A percentile compares a stretch with the other conserved stretches of the same genome.
These are phyloP conservation scores for Pterostichus madidus DNA, from an alignment of 2,888 invertebrate species.

Conservation along the genomic window DNA sequence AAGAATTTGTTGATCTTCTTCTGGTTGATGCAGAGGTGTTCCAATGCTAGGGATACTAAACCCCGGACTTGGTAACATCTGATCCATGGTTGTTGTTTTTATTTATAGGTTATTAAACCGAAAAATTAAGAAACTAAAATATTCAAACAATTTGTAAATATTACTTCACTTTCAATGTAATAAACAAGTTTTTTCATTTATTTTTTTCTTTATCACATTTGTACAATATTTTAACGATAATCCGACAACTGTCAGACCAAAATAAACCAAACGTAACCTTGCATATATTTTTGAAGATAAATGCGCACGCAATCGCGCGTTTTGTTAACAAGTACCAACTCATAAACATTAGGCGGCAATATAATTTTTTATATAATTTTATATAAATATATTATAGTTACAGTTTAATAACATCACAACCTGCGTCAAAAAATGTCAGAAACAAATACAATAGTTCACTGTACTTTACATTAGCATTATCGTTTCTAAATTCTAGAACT, in stretches of 20 bases:
- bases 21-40: slow-evolving; percentile 93
- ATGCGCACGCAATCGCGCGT: slow-evolving; percentile 5
- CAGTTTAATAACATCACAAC: no score
- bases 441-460: no score
- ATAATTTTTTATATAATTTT: no score
- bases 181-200: slow-evolving; percentile 77
- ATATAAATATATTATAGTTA: no score
- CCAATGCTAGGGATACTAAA: slow-evolving; percentile 94
- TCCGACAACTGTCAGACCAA: background rate
- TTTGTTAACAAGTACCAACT: background rate
- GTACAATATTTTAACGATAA: slow-evolving; percentile 28
- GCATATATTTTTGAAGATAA: background rate
- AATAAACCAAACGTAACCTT: background rate
- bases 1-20: slow-evolving; percentile 93
- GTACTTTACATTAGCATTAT: no score
- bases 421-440: no score
- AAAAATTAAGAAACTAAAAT: background rate
- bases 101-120: slow-evolving; percentile 40
- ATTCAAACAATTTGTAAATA: background rate
- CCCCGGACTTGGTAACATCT: slow-evolving; percentile 94
- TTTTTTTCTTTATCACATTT: slow-evolving; percentile 61
- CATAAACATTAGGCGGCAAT: background rate
- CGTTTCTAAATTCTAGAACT: no score
- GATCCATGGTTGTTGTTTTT: slow-evolving; percentile 84
- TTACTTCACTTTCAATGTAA: slow-evolving; percentile 77